phyloP scores from a whole-genome alignment of 2,797 vertebrate genomes.

The Fistularia commersonii region DNA sequence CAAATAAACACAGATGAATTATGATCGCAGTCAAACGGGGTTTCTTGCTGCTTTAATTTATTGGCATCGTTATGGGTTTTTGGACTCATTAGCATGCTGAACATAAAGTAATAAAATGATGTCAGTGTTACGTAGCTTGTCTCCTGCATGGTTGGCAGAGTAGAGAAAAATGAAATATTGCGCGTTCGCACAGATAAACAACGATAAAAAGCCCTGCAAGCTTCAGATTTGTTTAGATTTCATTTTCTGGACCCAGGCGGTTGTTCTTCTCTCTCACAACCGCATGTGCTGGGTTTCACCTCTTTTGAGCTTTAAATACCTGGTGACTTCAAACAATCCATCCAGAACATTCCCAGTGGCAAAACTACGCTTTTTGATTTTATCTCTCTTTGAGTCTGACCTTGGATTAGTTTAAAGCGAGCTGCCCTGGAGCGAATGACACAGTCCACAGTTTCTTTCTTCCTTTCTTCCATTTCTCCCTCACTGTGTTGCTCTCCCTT shows the following conservation, averaged over 20 bases:
- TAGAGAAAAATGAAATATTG: conserved; percentile 6
- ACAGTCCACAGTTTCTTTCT: neutral
- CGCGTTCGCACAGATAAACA: neutral
- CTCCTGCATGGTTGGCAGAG: conserved; percentile 7
- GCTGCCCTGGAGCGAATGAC: conserved; percentile 23
- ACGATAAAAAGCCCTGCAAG: no score
- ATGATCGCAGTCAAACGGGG: conserved; percentile 34
- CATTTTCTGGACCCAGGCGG: no score
- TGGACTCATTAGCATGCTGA: conserved; percentile 29
- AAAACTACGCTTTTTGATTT: conserved; percentile 18
- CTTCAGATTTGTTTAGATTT: no score
- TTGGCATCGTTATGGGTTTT: conserved; percentile 34
- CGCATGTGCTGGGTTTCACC: neutral
- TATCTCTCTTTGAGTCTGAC: conserved; percentile 29
- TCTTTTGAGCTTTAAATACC: conserved; percentile 5
- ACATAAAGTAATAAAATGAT: conserved; percentile 17
- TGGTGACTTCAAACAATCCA: conserved; percentile 1
- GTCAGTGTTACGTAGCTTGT: conserved; percentile 1
- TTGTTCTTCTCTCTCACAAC: no score
- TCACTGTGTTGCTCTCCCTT: neutral
- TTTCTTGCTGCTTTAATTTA: conserved; percentile 23
- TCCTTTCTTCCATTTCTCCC: conserved; percentile 2
- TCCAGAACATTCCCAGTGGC: neutral
- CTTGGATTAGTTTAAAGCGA: conserved; percentile 36
- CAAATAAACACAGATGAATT: conserved; percentile 33